These are phyloP conservation scores for Entomobrya proxima DNA, from an alignment of 2,888 invertebrate species.

Conservation along the genomic window DNA sequence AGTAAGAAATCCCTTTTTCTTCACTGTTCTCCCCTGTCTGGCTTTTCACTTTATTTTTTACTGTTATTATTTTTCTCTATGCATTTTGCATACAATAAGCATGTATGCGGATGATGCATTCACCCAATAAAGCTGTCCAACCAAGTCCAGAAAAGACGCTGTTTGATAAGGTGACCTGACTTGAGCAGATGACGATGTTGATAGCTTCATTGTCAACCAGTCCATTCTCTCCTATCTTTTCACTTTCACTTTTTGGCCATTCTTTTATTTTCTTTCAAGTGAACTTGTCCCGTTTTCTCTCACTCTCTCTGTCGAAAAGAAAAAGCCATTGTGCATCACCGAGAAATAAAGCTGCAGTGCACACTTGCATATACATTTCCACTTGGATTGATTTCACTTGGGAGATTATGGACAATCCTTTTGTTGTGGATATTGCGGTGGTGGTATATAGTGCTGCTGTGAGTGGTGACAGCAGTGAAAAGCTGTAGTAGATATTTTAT, in stretches of 20 bases:
- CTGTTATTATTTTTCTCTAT: not conserved
- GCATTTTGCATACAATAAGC: not conserved
- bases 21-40: not conserved
- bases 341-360: too few relatives aligned
- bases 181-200: not conserved
- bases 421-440: conserved; percentile 40
- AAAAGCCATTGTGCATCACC: not conserved
- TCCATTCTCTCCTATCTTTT: conserved; percentile 3
- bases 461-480: conserved; percentile 21
- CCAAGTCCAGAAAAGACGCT: too few relatives aligned
- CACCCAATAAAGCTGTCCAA: not conserved
- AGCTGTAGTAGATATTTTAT: not conserved
- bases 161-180: conserved; percentile 11
- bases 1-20: not conserved
- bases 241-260: conserved; percentile 14
- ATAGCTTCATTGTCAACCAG: conserved; percentile 8
- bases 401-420: conserved; percentile 67
- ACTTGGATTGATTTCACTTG: conserved; percentile 68
- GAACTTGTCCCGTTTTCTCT: not conserved
- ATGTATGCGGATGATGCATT: not conserved
- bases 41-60: not conserved
- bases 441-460: not conserved
- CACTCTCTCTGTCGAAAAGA: not conserved
- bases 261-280: conserved; percentile 1
- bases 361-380: conserved; percentile 21